Base-by-base conservation (phyloP, 2,113 vertebrate genomes). In the Lanius ludovicianus region DNA sequence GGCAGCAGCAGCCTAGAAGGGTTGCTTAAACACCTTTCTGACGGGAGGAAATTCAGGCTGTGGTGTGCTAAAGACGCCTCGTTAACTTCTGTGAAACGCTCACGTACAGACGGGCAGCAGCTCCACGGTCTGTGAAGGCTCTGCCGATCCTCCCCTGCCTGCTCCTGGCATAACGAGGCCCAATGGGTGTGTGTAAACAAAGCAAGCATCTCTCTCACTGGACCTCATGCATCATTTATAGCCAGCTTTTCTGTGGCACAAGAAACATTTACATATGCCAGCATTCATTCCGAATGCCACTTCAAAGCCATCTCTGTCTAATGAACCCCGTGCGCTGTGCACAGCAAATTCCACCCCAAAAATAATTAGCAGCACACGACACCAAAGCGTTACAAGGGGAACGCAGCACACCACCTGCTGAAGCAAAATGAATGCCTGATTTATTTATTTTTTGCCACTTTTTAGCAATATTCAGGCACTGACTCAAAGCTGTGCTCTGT, bases 191-290 rank as follows among this genome's bases (percentile, higher is more conserved):
- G 95, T 84, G 89, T 23, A 96, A 96, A 97, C 96, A 94, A 84
- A 92, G 73, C 80, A 31, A 55, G 86, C 88, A 70, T 89, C 85
- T 44, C 91, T 71, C 91, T 94, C 42, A 0, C 95, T 65, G 96
- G 95, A 94, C 96, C 93, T 96, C 91, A 96, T 95, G 63, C 94
- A 96, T 89, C 94, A 96, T 97, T 97, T 93, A 90, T 87, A 80
- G 87, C 74, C 95, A 96, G 87, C 63, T 93, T 92, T 87, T 71
- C 77, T 41, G 25, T 87, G 95, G 95, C 94, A 93, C 77, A 42
- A 81, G 88, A 24, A 95, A 46, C 78, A 93, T 93, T 95, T 94
- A 64, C 94, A 94, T 95, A 78, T 95, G 95, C 90, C 91, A 84
- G 96, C 93, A 93, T 96, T 97, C 89, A 96, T 96, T 97, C 95